Evolutionary conservation across 2,888 invertebrate species (phyloP).

Genomic region (Scaptomyza tumidula): DNA sequence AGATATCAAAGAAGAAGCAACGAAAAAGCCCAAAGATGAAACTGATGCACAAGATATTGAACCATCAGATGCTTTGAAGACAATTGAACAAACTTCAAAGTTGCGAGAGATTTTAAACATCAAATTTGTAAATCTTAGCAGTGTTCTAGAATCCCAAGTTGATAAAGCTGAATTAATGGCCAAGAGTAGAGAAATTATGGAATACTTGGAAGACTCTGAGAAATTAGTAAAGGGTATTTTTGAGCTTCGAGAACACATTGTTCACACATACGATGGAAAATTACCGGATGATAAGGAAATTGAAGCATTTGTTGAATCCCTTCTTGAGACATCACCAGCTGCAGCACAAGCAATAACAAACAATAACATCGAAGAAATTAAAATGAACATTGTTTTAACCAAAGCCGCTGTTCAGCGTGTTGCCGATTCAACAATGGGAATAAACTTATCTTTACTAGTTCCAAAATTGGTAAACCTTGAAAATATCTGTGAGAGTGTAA

Average conservation of each 20-base stretch:
- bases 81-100: background rate
- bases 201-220: slow-evolving; percentile 44
- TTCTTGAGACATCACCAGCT: slow-evolving; percentile 48
- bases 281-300: slow-evolving; percentile 30
- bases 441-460: slow-evolving; percentile 44
- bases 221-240: slow-evolving; percentile 70
- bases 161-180: background rate
- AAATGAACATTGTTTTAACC: slow-evolving; percentile 46
- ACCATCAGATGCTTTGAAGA: background rate
- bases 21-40: slow-evolving; percentile 44
- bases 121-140: slow-evolving; percentile 21
- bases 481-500: slow-evolving; percentile 49
- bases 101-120: slow-evolving; percentile 25
- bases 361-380: slow-evolving; percentile 51
- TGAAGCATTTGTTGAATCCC: slow-evolving; percentile 51
- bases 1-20: slow-evolving; percentile 6
- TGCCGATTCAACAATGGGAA: slow-evolving; percentile 40
- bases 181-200: slow-evolving; percentile 41
- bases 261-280: slow-evolving; percentile 80
- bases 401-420: slow-evolving; percentile 45
- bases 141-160: background rate
- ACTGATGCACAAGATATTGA: slow-evolving; percentile 20
- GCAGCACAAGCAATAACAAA: slow-evolving; percentile 40
- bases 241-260: slow-evolving; percentile 78
- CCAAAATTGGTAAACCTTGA: slow-evolving; percentile 57